Conservation (phyloP, 2,797 vertebrate species). For the Meriones psammophilus region DNA sequence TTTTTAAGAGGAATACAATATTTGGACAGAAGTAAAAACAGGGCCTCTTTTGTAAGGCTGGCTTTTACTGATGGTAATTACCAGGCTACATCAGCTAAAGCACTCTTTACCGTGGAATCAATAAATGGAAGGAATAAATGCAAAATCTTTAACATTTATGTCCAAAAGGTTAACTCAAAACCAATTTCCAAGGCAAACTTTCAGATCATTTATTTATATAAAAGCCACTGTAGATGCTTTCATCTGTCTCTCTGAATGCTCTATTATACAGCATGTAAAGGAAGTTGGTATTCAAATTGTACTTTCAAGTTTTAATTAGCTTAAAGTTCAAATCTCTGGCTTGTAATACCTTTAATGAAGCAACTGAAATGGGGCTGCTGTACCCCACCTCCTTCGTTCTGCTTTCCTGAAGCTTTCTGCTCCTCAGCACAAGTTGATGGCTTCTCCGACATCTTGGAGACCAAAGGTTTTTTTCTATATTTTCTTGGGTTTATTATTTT, state of each 20-base stretch:
- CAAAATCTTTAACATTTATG: conserved; percentile 58
- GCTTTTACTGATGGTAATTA: conserved; percentile 31
- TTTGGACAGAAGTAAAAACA: neutral
- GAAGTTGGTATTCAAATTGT: conserved; percentile 32
- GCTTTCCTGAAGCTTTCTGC: neutral
- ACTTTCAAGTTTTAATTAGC: conserved; percentile 64
- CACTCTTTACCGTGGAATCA: conserved; percentile 31
- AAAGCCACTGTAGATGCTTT: conserved; percentile 45
- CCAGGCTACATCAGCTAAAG: conserved; percentile 36
- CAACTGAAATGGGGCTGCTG: neutral
- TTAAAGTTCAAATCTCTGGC: conserved; percentile 42
- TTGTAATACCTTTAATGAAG: neutral
- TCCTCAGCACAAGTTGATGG: neutral
- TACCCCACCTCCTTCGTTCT: neutral
- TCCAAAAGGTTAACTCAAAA: conserved; percentile 42
- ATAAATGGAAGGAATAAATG: conserved; percentile 28
- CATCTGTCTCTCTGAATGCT: neutral
- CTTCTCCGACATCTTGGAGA: neutral
- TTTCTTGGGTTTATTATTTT: neutral
- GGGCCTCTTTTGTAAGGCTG: neutral
- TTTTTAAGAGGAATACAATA: neutral
- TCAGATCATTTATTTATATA: conserved; percentile 30
- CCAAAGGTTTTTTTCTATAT: neutral
- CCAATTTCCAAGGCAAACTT: conserved; percentile 46
- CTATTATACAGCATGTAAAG: neutral